Evolutionary conservation across 2,797 vertebrate genomes (phyloP).

Genomic region (Sternarchorhynchus goeldii): DNA sequence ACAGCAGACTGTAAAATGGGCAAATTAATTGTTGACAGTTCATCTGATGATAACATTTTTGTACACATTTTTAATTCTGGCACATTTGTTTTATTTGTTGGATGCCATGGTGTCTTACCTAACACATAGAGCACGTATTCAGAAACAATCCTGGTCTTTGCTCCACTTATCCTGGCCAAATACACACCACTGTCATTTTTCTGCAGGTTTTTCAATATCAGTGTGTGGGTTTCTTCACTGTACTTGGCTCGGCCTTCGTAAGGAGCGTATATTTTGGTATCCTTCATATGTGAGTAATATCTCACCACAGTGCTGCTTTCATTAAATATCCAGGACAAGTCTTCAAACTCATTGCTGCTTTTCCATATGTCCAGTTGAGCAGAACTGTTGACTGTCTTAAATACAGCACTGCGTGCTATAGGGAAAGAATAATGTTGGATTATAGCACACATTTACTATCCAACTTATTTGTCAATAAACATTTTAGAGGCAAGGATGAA

Average conservation of each 20-base stretch:
- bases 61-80: too few relatives aligned
- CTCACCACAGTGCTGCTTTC: neutral
- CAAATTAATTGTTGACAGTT: too few relatives aligned
- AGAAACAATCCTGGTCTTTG: neutral
- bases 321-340: slow-evolving; percentile 33
- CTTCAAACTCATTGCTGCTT: rapidly evolving
- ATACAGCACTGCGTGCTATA: neutral
- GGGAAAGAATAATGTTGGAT: neutral
- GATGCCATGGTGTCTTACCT: neutral
- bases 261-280: rapidly evolving
- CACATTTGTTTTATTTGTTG: too few relatives aligned
- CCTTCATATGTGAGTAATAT: rapidly evolving
- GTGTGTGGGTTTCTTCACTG: neutral
- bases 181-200: neutral
- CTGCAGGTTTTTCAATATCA: slow-evolving; percentile 45
- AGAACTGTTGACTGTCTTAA: slow-evolving; percentile 22
- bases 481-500: too few relatives aligned
- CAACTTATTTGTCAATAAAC: too few relatives aligned
- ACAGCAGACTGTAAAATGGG: too few relatives aligned
- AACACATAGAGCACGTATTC: neutral
- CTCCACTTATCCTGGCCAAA: neutral
- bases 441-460: too few relatives aligned
- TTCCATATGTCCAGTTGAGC: slow-evolving; percentile 1
- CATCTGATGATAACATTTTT: too few relatives aligned
- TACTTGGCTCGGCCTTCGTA: neutral